Conservation (phyloP, 2,888 invertebrate genomes). For the Acronicta psi region DNA sequence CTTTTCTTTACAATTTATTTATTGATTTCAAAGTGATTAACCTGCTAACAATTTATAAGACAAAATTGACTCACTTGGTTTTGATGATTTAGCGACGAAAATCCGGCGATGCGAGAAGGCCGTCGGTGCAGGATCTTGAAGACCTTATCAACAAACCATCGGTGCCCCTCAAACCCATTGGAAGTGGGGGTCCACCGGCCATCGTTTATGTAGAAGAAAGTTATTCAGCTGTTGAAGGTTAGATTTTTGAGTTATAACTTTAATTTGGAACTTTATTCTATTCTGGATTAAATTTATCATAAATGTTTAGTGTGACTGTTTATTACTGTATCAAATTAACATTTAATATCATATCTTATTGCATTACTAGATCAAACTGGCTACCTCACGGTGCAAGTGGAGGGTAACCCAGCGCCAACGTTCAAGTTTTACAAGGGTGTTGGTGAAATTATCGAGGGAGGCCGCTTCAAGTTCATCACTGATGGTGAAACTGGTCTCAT, state of each 20-base stretch:
- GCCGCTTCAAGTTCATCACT: slow-evolving; percentile 97
- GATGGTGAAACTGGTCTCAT: slow-evolving; percentile 98
- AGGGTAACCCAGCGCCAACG: slow-evolving; percentile 97
- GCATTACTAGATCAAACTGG: slow-evolving; percentile 93
- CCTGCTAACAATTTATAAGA: slow-evolving; percentile 32
- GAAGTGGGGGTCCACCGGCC: slow-evolving; percentile 95
- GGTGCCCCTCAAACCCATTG: slow-evolving; percentile 94
- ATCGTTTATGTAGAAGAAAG: slow-evolving; percentile 98
- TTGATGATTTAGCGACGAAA: slow-evolving; percentile 91
- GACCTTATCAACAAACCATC: slow-evolving; percentile 97
- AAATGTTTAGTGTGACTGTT: neutral
- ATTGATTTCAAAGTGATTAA: slow-evolving; percentile 74
- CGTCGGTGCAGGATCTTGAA: slow-evolving; percentile 96
- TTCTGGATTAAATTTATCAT: neutral
- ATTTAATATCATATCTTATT: neutral
- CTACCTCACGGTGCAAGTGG: slow-evolving; percentile 97
- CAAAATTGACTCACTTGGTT: slow-evolving; percentile 53
- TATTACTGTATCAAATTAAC: neutral
- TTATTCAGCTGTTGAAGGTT: slow-evolving; percentile 99
- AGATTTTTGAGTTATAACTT: slow-evolving; percentile 25
- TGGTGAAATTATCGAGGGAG: slow-evolving; percentile 97
- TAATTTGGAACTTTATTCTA: neutral
- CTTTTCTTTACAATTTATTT: slow-evolving; percentile 38
- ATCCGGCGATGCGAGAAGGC: slow-evolving; percentile 96
- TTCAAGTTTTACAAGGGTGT: slow-evolving; percentile 98